These are phyloP conservation scores for Periparus ater DNA, from an alignment of 2,797 vertebrate genomes.

Conservation along the genomic window DNA sequence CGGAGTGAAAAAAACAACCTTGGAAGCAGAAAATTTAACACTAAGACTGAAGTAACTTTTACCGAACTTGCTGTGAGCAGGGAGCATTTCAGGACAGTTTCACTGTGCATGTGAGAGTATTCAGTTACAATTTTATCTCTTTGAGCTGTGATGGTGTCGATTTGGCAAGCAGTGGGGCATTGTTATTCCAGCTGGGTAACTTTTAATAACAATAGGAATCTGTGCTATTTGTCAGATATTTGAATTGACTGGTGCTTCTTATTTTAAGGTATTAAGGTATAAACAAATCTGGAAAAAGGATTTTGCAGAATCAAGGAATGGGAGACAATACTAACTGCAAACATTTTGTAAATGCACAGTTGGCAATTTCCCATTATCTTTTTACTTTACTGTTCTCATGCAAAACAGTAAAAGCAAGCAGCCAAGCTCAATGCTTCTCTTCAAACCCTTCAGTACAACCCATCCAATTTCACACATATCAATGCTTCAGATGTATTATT, in stretches of 20 bases:
- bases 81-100: conserved; percentile 44
- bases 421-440: neutral
- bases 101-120: neutral
- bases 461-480: neutral
- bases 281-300: neutral
- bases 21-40: neutral
- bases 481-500: neutral
- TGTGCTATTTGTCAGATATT: neutral
- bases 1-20: neutral
- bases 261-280: neutral
- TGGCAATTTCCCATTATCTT: neutral
- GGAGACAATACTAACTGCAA: neutral
- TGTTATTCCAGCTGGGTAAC: conserved; percentile 4
- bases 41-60: neutral
- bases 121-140: conserved; percentile 44
- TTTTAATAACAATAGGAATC: conserved; percentile 3
- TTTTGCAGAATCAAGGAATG: neutral
- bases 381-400: neutral
- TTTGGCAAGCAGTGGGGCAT: neutral
- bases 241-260: neutral
- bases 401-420: neutral
- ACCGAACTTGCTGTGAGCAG: neutral
- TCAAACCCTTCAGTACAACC: neutral
- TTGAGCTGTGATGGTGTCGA: neutral
- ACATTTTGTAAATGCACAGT: neutral